Evolutionary conservation across 2,888 invertebrate genomes (phyloP).

Genomic region (Pimpla rufipes): DNA sequence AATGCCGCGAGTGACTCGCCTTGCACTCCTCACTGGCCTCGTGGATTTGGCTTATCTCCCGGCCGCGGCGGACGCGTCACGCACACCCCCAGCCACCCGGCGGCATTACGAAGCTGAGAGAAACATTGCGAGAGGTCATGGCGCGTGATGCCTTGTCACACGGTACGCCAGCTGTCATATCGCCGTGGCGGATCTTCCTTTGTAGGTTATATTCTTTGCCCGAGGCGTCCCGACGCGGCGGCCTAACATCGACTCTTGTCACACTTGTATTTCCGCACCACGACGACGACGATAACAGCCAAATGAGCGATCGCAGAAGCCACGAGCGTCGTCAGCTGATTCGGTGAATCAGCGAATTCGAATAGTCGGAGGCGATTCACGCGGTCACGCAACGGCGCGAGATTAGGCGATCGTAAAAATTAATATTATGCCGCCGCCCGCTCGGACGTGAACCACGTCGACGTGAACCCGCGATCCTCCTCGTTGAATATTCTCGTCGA

Average conservation of each 20-base stretch:
- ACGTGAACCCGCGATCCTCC: neutral
- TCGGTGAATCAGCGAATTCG: neutral
- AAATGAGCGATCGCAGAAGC: neutral
- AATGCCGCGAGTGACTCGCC: too few species aligned
- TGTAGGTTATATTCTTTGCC: constrained; percentile 16
- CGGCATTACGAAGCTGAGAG: neutral
- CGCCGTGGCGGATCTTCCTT: neutral
- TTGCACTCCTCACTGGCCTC: too few species aligned
- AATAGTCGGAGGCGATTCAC: neutral
- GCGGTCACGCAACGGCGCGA: neutral
- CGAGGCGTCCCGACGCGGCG: neutral
- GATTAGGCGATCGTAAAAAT: neutral
- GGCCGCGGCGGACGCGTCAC: neutral
- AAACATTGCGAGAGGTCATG: neutral
- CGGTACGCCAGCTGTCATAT: neutral
- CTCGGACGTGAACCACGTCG: neutral
- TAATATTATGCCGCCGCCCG: neutral
- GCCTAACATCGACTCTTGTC: neutral
- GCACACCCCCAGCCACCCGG: neutral
- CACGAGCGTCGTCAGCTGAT: constrained; percentile 4
- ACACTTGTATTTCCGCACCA: too few species aligned
- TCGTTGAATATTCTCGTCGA: neutral
- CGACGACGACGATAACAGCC: neutral
- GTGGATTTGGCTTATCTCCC: too few species aligned
- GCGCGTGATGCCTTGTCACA: constrained; percentile 52